A percentile compares a stretch with the other conserved stretches of the same genome.
These are phyloP conservation scores for Cyclopterus lumpus DNA, from an alignment of 2,797 vertebrate genomes.

Conservation along the genomic window DNA sequence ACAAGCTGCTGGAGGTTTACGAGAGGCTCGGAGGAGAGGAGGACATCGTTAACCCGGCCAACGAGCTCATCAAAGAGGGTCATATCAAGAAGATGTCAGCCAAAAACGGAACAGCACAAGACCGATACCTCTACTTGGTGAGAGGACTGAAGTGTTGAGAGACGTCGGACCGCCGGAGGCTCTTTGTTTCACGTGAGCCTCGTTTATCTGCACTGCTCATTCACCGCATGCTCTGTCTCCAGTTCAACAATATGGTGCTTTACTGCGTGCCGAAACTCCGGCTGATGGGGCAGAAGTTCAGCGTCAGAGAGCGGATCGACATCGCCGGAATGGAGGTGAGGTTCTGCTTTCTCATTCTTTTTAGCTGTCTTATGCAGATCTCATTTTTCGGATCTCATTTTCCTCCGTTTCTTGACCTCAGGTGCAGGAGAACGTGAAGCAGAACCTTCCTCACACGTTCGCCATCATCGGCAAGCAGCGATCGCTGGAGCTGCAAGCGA, in stretches of 20 bases:
- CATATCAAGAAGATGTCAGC: slow-evolving; percentile 97
- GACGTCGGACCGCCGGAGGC: background rate
- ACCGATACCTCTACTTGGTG: slow-evolving; percentile 96
- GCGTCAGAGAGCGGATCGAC: slow-evolving; percentile 95
- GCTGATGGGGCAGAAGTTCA: slow-evolving; percentile 98
- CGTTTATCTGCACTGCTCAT: background rate
- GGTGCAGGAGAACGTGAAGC: slow-evolving; percentile 93
- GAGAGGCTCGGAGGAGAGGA: slow-evolving; percentile 95
- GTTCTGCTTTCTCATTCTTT: slow-evolving; percentile 1
- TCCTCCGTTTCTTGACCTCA: slow-evolving; percentile 66
- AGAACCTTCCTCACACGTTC: slow-evolving; percentile 89
- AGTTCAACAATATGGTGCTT: slow-evolving; percentile 99
- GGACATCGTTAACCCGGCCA: slow-evolving; percentile 97
- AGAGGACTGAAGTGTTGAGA: slow-evolving; percentile 58
- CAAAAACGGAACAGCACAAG: slow-evolving; percentile 95
- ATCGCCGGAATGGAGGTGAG: slow-evolving; percentile 94
- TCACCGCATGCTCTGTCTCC: slow-evolving; percentile 8
- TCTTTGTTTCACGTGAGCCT: too few species aligned
- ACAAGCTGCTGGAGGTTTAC: slow-evolving; percentile 95
- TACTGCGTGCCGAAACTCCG: slow-evolving; percentile 97
- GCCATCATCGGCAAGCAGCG: slow-evolving; percentile 92
- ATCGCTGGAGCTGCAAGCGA: slow-evolving; percentile 93
- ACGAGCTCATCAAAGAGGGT: slow-evolving; percentile 97
- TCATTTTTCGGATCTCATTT: background rate
- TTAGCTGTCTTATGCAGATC: background rate